phyloP scores from a whole-genome alignment of 2,888 invertebrate species.

The Ophonus ardosiacus region DNA sequence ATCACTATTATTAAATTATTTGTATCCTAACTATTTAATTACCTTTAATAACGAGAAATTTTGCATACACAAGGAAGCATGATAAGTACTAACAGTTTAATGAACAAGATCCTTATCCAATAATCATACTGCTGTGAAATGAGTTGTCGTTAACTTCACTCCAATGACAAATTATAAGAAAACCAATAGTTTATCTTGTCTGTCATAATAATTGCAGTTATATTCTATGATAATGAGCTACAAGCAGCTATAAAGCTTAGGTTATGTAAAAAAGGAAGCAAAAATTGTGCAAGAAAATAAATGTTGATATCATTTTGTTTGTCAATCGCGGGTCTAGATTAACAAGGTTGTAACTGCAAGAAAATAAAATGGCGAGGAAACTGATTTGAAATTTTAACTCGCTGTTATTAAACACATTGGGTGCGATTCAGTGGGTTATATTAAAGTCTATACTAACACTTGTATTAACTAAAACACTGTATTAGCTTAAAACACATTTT shows the following conservation, averaged over 20 bases:
- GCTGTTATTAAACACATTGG: too few relatives aligned
- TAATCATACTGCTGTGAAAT: neutral
- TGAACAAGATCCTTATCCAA: slow-evolving; percentile 29
- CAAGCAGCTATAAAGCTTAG: neutral
- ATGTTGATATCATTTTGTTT: too few relatives aligned
- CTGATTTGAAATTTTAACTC: too few relatives aligned
- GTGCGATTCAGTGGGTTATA: too few relatives aligned
- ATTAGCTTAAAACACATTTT: too few relatives aligned
- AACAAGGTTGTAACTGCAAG: too few relatives aligned
- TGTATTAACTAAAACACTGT: too few relatives aligned
- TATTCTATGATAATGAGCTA: too few relatives aligned
- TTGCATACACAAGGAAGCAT: slow-evolving; percentile 3
- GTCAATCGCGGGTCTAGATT: too few relatives aligned
- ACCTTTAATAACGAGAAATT: neutral
- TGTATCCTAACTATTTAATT: neutral
- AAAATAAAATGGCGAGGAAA: too few relatives aligned
- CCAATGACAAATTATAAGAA: slow-evolving; percentile 1
- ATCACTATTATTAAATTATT: neutral
- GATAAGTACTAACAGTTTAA: slow-evolving; percentile 18
- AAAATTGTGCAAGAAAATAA: neutral
- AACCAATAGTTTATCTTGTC: neutral
- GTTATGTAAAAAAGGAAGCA: neutral
- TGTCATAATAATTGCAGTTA: neutral
- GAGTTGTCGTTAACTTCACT: neutral
- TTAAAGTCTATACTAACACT: too few relatives aligned